phyloP scores from a whole-genome alignment of 2,113 vertebrate genomes.

The Hippocampus barbouri region DNA sequence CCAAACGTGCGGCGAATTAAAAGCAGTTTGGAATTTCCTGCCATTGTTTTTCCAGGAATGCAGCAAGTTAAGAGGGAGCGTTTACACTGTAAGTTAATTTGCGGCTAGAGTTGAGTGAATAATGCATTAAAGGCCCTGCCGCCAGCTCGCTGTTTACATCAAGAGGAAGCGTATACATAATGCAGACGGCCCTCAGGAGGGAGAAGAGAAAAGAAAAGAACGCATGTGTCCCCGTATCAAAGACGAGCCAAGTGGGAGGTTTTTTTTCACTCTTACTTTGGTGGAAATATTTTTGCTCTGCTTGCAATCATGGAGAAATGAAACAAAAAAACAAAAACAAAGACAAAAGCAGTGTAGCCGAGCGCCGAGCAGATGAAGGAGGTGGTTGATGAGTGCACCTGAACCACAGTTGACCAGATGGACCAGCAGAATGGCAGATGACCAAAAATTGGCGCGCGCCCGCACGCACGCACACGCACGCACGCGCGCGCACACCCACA shows the following conservation, averaged over 20 bases:
- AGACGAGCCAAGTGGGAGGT: conserved; percentile 12
- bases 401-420: conserved; percentile 55
- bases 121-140: conserved; percentile 52
- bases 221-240: conserved; percentile 45
- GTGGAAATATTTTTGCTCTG: conserved; percentile 41
- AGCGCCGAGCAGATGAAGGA: conserved; percentile 17
- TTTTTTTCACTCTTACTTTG: conserved; percentile 36
- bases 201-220: conserved; percentile 23
- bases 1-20: conserved; percentile 37
- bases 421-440: conserved; percentile 59
- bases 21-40: conserved; percentile 20
- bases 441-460: conserved; percentile 25
- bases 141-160: conserved; percentile 53
- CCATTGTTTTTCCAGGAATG: conserved; percentile 16
- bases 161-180: conserved; percentile 53
- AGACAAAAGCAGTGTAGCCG: conserved; percentile 23
- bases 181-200: conserved; percentile 35
- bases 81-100: conserved; percentile 52
- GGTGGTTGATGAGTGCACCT: background rate
- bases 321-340: background rate
- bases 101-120: conserved; percentile 43
- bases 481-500: too few relatives aligned
- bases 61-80: conserved; percentile 35
- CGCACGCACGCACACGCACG: too few relatives aligned
- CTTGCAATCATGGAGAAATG: conserved; percentile 10